phyloP scores from a whole-genome alignment of 2,797 vertebrate species.

The Galagoides demidoff region DNA sequence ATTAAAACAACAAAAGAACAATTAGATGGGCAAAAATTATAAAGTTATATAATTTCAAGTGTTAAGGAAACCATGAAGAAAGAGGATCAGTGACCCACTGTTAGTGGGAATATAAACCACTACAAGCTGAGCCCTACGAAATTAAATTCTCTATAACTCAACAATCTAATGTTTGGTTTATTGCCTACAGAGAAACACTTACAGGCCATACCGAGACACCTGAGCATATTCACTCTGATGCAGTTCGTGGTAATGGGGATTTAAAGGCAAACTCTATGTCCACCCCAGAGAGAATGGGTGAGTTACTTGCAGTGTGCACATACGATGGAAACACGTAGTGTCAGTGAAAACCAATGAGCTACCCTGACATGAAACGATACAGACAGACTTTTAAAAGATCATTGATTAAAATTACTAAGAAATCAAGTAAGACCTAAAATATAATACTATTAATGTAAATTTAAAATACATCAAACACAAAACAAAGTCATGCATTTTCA shows the following conservation, averaged over 20 bases:
- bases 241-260: fast-evolving
- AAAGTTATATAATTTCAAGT: not conserved
- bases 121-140: not conserved
- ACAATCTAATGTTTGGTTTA: not conserved
- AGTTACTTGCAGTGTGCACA: not conserved
- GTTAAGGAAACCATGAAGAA: not conserved
- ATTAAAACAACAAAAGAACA: not conserved
- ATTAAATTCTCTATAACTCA: not conserved
- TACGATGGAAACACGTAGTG: not conserved
- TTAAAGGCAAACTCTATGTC: not conserved
- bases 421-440: not conserved
- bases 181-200: not conserved
- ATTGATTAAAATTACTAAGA: not conserved
- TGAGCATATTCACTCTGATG: not conserved
- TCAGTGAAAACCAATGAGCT: not conserved
- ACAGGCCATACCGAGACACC: not conserved
- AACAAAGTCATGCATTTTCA: not conserved
- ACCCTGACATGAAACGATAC: not conserved
- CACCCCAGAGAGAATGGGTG: not conserved
- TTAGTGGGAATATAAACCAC: not conserved
- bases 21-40: not conserved
- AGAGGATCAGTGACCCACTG: not conserved
- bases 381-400: not conserved
- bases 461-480: not conserved
- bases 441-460: not conserved